Percentiles rank a stretch among this genome's conserved stretches.
Conservation (phyloP, 2,888 invertebrate species). For the Mythimna loreyi region DNA sequence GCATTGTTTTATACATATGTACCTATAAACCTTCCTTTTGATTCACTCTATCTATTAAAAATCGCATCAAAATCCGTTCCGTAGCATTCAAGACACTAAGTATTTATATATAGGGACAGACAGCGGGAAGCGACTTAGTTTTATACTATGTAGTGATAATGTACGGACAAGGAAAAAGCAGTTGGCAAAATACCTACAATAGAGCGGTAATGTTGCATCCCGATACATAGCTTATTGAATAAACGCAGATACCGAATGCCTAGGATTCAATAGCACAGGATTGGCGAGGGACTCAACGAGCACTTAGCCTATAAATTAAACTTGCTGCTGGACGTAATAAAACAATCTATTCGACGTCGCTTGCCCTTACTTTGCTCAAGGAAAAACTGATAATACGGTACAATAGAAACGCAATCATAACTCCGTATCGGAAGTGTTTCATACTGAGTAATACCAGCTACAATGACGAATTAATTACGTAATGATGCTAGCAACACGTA, state of each 20-base stretch:
- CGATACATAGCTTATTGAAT: not conserved
- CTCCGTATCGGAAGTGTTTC: constrained; percentile 32
- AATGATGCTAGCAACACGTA: constrained; percentile 14
- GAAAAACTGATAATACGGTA: constrained; percentile 32
- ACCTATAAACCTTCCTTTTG: too few relatives aligned
- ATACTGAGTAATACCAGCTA: constrained; percentile 20
- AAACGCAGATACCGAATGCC: not conserved
- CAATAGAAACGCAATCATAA: constrained; percentile 33
- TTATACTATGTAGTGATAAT: too few relatives aligned
- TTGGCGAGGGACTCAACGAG: constrained; percentile 24
- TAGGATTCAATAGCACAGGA: constrained; percentile 15
- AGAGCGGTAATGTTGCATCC: not conserved
- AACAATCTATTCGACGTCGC: constrained; percentile 6
- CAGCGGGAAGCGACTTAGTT: too few relatives aligned
- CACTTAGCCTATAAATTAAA: constrained; percentile 44
- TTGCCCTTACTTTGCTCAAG: constrained; percentile 25
- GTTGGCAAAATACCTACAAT: too few relatives aligned
- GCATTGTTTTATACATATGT: too few relatives aligned
- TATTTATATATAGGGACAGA: too few relatives aligned
- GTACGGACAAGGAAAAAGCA: too few relatives aligned
- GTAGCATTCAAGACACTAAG: too few relatives aligned
- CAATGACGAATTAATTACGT: constrained; percentile 41
- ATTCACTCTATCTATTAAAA: too few relatives aligned
- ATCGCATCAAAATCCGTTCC: too few relatives aligned
- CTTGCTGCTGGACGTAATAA: constrained; percentile 18